Evolutionary conservation across 2,888 invertebrate genomes (phyloP), one percentile per base, ranked within the genome.

Genomic region (Dryobotodes eremita): DNA sequence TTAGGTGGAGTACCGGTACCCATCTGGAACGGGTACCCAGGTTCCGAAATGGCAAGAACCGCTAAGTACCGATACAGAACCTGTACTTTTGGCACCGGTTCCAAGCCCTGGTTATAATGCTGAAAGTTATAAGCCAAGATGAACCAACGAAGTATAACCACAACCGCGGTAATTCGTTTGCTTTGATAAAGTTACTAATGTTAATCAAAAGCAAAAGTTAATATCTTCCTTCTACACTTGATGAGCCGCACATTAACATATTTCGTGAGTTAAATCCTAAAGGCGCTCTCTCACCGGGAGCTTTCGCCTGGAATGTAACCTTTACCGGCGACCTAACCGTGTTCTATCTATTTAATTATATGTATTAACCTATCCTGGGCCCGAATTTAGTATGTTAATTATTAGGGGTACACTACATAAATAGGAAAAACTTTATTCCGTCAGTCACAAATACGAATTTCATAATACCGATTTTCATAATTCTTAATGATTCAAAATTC

Each of bases 181-280:
- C 66, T 53, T 59, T 55, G 69, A 64, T 71, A 57, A 74, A 82
- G 42, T 68, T 53, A 8, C 20, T 48, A n/a, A 36, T 53, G 46
- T 42, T 62, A 48, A 71, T 64, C 62, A 76, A 68, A 42, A 68
- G 59, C 46, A 75, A 71, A 75, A 71, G 62, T 71, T 71, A 70
- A 73, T 59, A 42, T 11, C 26, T 76, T 82, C 48, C 31, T 69
- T 71, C 23, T 57, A 69, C 74, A 66, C 68, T 77, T 71, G 65
- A 72, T 50, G 75, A 61, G 48, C 36, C 26, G 73, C 57, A 42
- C 36, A 71, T 86, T 83, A 79, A 50, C 71, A 83, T 84, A 81
- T 86, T 86, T 81, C 61, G 80, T 80, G 78, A 83, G 50, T 82
- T 87, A 68, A 65, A 76, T 85, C 62, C 23, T 36, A 31, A 10